These are phyloP conservation scores for Enteromius argenteus DNA, from an alignment of 2,797 vertebrate species.

Conservation along the genomic window DNA sequence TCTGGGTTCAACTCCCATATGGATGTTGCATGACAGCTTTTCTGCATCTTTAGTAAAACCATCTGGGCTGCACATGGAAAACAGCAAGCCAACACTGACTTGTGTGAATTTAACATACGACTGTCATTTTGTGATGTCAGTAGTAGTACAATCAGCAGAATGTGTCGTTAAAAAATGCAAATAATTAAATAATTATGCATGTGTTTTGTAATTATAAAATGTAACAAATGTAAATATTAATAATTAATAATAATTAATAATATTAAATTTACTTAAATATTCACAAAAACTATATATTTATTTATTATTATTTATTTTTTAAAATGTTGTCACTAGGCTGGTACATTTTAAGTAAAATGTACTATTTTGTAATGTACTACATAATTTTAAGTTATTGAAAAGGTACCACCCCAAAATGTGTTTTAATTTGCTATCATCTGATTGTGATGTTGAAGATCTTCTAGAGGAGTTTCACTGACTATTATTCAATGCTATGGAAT, in stretches of 20 bases:
- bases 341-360: neutral
- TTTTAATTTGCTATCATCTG: neutral
- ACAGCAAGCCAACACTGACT: constrained; percentile 10
- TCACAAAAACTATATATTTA: neutral
- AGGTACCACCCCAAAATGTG: neutral
- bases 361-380: neutral
- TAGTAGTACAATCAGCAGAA: neutral
- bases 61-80: constrained; percentile 27
- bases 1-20: constrained; percentile 2
- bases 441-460: neutral
- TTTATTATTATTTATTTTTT: neutral
- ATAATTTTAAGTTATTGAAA: neutral
- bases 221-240: too few relatives aligned
- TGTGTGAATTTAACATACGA: constrained; percentile 2
- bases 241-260: too few relatives aligned
- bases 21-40: constrained; percentile 26
- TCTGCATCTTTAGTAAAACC: constrained; percentile 27
- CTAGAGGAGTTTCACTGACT: too few relatives aligned
- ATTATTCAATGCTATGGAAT: neutral
- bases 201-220: neutral
- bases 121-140: neutral
- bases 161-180: neutral
- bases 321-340: neutral
- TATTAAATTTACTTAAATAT: neutral
- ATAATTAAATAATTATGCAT: neutral